These are phyloP conservation scores for Sphinx pinastri DNA, from an alignment of 2,888 invertebrate genomes.

Conservation along the genomic window DNA sequence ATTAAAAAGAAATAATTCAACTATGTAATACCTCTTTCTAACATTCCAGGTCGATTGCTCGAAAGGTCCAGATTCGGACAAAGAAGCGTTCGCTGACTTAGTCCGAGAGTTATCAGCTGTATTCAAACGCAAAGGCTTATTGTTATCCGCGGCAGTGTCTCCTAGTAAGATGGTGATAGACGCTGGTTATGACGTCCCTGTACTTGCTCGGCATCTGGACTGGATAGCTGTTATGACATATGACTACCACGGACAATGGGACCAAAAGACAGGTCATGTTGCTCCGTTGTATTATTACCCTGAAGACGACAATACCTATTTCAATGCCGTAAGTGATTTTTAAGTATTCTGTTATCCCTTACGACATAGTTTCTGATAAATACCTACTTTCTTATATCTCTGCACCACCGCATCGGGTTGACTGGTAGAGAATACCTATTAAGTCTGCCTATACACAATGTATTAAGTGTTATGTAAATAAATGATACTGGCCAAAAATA, in stretches of 20 bases:
- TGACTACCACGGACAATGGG: slow-evolving; percentile 96
- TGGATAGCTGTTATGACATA: slow-evolving; percentile 97
- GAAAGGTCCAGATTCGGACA: slow-evolving; percentile 93
- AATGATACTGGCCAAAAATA: no score
- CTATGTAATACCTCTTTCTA: background rate
- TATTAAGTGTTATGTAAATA: no score
- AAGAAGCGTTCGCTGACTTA: slow-evolving; percentile 89
- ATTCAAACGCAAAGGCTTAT: slow-evolving; percentile 86
- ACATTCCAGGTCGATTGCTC: slow-evolving; percentile 89
- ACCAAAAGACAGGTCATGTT: slow-evolving; percentile 95
- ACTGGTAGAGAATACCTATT: no score
- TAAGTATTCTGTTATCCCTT: background rate
- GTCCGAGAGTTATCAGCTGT: slow-evolving; percentile 88
- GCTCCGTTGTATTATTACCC: slow-evolving; percentile 93
- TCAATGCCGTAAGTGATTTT: slow-evolving; percentile 88
- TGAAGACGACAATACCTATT: slow-evolving; percentile 91
- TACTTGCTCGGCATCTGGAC: slow-evolving; percentile 89
- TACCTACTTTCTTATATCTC: no score
- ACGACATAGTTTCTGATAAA: no score
- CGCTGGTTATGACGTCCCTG: slow-evolving; percentile 92
- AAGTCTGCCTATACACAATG: no score
- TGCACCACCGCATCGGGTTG: no score
- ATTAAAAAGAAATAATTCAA: no score
- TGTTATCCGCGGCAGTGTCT: slow-evolving; percentile 93
- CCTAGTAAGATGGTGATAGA: slow-evolving; percentile 95